These are phyloP conservation scores for Melanostoma mellinum DNA, from an alignment of 2,888 invertebrate genomes.

Conservation along the genomic window DNA sequence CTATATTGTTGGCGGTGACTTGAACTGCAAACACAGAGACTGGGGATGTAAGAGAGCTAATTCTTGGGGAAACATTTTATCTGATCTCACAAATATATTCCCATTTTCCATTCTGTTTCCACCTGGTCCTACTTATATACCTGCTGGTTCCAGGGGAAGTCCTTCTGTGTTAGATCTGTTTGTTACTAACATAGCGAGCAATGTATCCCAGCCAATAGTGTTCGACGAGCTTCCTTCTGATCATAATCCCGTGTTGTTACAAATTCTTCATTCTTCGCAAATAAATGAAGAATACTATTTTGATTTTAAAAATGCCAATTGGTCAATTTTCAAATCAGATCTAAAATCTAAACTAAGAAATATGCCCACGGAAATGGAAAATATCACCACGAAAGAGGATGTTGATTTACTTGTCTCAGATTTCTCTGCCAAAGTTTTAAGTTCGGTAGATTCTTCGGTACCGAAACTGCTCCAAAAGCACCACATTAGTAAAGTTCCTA, in stretches of 20 bases:
- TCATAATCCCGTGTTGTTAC: background rate
- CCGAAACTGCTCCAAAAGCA: background rate
- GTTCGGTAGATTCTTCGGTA: background rate
- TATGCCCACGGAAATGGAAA: no score
- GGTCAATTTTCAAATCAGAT: no score
- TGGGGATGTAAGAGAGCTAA: slow-evolving; percentile 19
- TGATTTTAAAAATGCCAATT: background rate
- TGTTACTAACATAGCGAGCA: background rate
- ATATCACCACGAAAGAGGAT: no score
- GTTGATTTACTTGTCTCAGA: no score
- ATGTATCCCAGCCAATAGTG: background rate
- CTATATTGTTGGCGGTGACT: slow-evolving; percentile 25
- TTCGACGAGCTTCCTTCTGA: background rate
- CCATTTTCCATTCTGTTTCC: background rate
- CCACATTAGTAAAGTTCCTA: background rate
- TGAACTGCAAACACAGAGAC: slow-evolving; percentile 36
- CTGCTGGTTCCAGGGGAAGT: background rate
- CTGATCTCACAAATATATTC: background rate
- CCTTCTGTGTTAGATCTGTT: slow-evolving; percentile 2
- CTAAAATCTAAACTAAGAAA: no score
- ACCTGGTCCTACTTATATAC: background rate
- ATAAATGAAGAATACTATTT: background rate
- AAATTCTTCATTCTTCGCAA: slow-evolving; percentile 1
- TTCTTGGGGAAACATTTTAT: background rate
- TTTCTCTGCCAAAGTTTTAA: background rate